Evolutionary conservation across 2,797 vertebrate genomes (phyloP).

Genomic region (Oceanodroma leucorhoa): DNA sequence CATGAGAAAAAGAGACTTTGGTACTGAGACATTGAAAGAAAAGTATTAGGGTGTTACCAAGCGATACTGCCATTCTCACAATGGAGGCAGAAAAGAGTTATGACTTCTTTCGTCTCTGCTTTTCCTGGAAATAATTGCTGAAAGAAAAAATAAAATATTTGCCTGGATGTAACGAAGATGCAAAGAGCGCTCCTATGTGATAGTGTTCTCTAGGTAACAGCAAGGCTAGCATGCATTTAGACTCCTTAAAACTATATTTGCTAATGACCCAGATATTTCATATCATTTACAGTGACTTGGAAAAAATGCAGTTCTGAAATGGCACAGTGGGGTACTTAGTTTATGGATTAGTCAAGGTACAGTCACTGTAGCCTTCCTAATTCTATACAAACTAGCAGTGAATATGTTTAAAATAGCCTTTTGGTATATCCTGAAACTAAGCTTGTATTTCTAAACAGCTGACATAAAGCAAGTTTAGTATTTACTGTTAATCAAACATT

Average conservation of each 20-base stretch:
- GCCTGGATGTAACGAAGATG: background rate
- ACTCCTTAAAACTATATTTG: background rate
- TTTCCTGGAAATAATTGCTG: conserved; percentile 10
- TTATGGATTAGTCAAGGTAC: background rate
- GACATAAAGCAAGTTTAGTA: background rate
- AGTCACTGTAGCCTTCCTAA: background rate
- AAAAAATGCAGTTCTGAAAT: background rate
- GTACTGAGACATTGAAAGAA: background rate
- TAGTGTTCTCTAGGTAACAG: background rate
- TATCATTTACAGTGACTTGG: background rate
- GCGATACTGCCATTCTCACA: background rate
- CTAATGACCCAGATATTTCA: background rate
- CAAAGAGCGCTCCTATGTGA: background rate
- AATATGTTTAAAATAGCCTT: background rate
- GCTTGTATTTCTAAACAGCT: background rate
- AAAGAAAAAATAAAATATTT: background rate
- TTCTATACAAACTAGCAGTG: background rate
- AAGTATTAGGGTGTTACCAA: background rate
- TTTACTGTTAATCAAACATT: background rate
- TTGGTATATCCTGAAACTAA: background rate
- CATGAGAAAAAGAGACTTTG: background rate
- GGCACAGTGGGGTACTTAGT: background rate
- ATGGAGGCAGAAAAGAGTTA: background rate
- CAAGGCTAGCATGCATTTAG: background rate
- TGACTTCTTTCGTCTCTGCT: background rate